These are phyloP conservation scores for Palaemon carinicauda DNA, from an alignment of 1,140 invertebrate species.

Conservation along the genomic window DNA sequence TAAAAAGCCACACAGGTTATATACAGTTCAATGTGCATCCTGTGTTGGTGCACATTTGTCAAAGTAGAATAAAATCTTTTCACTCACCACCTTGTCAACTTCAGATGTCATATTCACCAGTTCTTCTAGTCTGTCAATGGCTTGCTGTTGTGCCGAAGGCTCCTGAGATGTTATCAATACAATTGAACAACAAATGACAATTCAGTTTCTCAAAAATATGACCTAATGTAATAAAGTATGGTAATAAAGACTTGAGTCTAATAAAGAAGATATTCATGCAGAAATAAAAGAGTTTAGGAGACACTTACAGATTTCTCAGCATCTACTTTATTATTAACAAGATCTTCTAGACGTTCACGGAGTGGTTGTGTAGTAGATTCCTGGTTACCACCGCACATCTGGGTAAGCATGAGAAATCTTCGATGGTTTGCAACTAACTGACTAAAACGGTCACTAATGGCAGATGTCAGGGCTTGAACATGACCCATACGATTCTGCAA, in stretches of 20 bases:
- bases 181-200: constrained; percentile 10
- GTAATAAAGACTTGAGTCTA: neutral
- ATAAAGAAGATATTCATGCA: neutral
- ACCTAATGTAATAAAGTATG: too few relatives aligned
- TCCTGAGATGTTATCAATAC: constrained; percentile 16
- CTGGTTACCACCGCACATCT: constrained; percentile 43
- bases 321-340: constrained; percentile 58
- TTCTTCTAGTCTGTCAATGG: constrained; percentile 13
- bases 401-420: constrained; percentile 54
- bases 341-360: constrained; percentile 53
- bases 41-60: neutral
- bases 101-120: constrained; percentile 17
- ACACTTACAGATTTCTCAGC: constrained; percentile 54
- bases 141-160: neutral
- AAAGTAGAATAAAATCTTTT: neutral
- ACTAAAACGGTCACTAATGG: constrained; percentile 54
- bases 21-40: neutral
- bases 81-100: constrained; percentile 26
- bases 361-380: constrained; percentile 37
- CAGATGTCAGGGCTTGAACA: constrained; percentile 30
- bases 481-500: constrained; percentile 34
- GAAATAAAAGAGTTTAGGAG: neutral
- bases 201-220: neutral
- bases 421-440: constrained; percentile 57
- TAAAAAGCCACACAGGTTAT: neutral